phyloP scores from a whole-genome alignment of 2,113 vertebrate genomes.

The Electrona antarctica region DNA sequence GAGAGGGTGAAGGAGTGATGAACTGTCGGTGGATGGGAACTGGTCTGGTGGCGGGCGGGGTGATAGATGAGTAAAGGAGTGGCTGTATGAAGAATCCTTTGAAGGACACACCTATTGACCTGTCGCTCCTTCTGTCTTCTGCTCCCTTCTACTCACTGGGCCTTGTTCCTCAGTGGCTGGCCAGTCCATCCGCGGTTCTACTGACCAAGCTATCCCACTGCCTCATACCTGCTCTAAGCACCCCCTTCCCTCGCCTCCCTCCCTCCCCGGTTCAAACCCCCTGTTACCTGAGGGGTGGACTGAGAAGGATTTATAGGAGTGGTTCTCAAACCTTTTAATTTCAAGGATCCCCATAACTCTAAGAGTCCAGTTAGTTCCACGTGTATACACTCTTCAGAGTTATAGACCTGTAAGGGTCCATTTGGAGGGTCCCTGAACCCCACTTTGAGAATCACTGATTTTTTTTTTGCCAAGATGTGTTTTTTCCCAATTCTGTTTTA shows the following conservation, averaged over 20 bases:
- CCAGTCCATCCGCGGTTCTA: slow-evolving; percentile 37
- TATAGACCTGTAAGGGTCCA: too few relatives aligned
- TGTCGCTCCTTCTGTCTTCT: slow-evolving; percentile 9
- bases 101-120: slow-evolving; percentile 40
- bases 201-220: slow-evolving; percentile 20
- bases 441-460: too few relatives aligned
- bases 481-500: too few relatives aligned
- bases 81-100: slow-evolving; percentile 22
- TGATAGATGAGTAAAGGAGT: slow-evolving; percentile 4
- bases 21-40: not conserved
- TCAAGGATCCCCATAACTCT: too few relatives aligned
- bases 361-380: too few relatives aligned
- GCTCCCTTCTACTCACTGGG: slow-evolving; percentile 12
- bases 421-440: too few relatives aligned
- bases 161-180: slow-evolving; percentile 54
- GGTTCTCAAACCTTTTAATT: too few relatives aligned
- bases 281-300: slow-evolving; percentile 16
- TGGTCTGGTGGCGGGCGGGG: not conserved
- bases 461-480: too few relatives aligned
- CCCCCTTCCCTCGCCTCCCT: not conserved
- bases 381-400: too few relatives aligned
- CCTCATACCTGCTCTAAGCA: not conserved
- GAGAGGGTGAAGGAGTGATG: slow-evolving; percentile 1
- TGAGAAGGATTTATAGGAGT: slow-evolving; percentile 30
- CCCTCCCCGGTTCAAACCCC: not conserved